These are phyloP conservation scores for Lamprologus sp. DNA, from an alignment of 2,113 vertebrate genomes.

Conservation along the genomic window DNA sequence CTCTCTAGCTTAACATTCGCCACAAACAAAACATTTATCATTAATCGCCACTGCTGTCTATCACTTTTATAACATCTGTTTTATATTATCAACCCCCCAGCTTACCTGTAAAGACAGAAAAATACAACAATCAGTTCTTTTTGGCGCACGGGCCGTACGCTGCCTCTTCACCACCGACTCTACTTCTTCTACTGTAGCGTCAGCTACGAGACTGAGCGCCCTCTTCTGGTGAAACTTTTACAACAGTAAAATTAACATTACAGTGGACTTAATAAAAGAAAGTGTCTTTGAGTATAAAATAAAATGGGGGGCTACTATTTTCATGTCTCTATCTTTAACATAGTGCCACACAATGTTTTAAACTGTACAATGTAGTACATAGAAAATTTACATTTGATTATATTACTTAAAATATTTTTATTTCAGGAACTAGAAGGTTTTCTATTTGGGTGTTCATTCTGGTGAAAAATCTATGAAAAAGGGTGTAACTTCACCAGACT, in stretches of 20 bases:
- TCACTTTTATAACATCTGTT: background rate
- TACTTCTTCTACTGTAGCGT: background rate
- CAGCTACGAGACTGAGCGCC: background rate
- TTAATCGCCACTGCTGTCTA: background rate
- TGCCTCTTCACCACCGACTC: fast-evolving
- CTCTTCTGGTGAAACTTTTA: background rate
- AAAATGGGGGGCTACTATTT: background rate
- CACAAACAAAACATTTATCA: background rate
- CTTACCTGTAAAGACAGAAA: background rate
- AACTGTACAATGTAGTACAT: background rate
- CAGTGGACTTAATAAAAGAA: background rate
- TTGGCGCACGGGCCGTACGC: fast-evolving
- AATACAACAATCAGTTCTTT: fast-evolving
- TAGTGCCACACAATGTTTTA: background rate
- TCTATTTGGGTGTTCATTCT: background rate
- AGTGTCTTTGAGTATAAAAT: background rate
- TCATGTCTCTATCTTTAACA: background rate
- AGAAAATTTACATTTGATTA: background rate
- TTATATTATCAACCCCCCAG: background rate
- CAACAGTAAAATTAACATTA: background rate
- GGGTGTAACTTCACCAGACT: background rate
- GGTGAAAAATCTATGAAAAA: background rate
- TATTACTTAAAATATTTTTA: background rate
- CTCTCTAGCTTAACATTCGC: background rate
- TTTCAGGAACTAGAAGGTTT: background rate